Evolutionary conservation across 2,113 vertebrate genomes (phyloP).

Genomic region (Tragulus kanchil): DNA sequence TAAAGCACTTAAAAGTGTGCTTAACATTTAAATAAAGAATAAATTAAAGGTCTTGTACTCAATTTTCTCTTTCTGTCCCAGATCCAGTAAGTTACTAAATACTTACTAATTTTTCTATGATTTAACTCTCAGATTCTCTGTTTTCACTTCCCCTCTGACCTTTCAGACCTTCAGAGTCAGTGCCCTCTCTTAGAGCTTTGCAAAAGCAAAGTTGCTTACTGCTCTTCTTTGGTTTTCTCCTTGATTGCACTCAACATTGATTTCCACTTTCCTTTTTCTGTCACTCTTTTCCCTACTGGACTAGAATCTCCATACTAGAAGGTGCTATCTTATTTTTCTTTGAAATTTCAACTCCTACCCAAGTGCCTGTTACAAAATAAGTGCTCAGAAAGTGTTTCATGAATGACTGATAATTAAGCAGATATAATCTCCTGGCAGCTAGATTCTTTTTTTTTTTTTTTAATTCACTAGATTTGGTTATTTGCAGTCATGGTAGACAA

Average conservation of each 20-base stretch:
- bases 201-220: neutral
- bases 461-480: neutral
- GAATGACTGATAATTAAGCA: neutral
- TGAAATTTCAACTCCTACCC: conserved; percentile 1
- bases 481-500: neutral
- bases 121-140: neutral
- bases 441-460: neutral
- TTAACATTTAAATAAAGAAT: neutral
- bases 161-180: neutral
- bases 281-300: neutral
- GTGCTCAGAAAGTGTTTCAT: neutral
- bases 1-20: neutral
- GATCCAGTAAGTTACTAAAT: neutral
- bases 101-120: neutral
- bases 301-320: neutral
- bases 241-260: neutral
- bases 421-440: neutral
- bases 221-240: neutral
- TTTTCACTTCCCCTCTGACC: neutral
- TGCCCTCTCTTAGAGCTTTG: neutral
- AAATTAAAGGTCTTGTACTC: neutral
- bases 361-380: conserved; percentile 6
- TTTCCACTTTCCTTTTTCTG: neutral
- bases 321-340: neutral
- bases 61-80: neutral